Evolutionary conservation across 2,797 vertebrate species (phyloP).

Genomic region (Tiaroga cobitis): DNA sequence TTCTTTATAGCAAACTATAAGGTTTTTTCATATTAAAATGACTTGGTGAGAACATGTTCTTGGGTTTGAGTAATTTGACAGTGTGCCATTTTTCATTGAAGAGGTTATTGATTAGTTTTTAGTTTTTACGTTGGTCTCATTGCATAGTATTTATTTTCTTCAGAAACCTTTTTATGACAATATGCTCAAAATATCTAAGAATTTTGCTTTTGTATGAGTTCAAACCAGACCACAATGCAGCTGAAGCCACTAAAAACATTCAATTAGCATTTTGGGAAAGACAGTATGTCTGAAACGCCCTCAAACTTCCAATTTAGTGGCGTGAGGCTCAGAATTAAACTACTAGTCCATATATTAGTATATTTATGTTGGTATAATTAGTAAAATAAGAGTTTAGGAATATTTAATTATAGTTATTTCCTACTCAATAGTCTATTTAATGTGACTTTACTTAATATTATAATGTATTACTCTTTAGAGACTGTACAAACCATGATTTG

Average conservation of each 20-base stretch:
- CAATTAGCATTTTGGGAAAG: slow-evolving; percentile 8
- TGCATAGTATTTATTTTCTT: background rate
- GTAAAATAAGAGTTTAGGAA: background rate
- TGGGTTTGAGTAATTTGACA: background rate
- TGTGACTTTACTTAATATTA: background rate
- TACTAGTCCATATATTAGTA: background rate
- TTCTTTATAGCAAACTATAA: background rate
- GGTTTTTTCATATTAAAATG: background rate
- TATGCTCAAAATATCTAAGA: slow-evolving; percentile 1
- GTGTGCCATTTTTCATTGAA: background rate
- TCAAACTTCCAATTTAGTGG: background rate
- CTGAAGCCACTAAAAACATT: slow-evolving; percentile 28
- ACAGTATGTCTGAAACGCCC: background rate
- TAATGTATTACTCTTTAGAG: background rate
- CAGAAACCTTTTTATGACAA: background rate
- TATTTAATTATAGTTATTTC: background rate
- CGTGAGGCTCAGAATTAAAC: background rate
- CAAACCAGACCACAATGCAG: slow-evolving; percentile 2
- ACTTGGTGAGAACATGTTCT: background rate
- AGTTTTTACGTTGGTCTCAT: background rate
- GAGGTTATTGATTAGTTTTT: too few species aligned
- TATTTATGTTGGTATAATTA: background rate
- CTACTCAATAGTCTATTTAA: background rate
- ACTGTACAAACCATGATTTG: background rate
- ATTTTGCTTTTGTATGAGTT: slow-evolving; percentile 6